These are phyloP conservation scores for Apoderus coryli DNA, from an alignment of 2,888 invertebrate species.

Conservation along the genomic window DNA sequence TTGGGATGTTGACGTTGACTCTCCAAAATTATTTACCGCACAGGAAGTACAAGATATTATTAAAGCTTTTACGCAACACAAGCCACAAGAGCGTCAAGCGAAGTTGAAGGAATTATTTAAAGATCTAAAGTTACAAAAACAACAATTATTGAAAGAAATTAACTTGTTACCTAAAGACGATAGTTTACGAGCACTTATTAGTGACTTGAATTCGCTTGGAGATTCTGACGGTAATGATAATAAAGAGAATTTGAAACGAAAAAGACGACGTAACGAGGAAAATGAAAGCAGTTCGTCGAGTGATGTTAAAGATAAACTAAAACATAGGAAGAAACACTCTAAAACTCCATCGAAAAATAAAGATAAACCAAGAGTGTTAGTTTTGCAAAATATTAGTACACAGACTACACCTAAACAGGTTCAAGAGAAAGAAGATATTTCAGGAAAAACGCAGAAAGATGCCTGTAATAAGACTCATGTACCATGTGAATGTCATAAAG, in stretches of 20 bases:
- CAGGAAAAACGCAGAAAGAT: background rate
- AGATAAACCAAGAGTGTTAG: slow-evolving; percentile 15
- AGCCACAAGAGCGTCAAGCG: slow-evolving; percentile 19
- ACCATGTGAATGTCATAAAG: background rate
- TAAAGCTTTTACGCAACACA: slow-evolving; percentile 18
- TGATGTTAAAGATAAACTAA: no score
- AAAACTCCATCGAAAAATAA: slow-evolving; percentile 12
- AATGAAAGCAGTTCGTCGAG: slow-evolving; percentile 9
- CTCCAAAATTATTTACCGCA: slow-evolving; percentile 19
- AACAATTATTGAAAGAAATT: slow-evolving; percentile 28
- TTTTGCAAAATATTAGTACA: slow-evolving; percentile 29
- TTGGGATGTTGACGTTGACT: slow-evolving; percentile 20
- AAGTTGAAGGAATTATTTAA: slow-evolving; percentile 27
- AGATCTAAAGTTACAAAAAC: slow-evolving; percentile 28
- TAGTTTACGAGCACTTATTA: slow-evolving; percentile 19
- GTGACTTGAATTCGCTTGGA: slow-evolving; percentile 19
- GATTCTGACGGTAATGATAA: slow-evolving; percentile 14
- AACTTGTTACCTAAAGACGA: slow-evolving; percentile 24
- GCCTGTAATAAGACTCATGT: slow-evolving; percentile 13
- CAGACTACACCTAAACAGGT: slow-evolving; percentile 27
- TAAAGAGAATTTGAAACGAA: slow-evolving; percentile 8
- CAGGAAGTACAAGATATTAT: slow-evolving; percentile 22
- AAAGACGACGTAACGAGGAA: slow-evolving; percentile 11
- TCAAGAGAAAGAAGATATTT: slow-evolving; percentile 9
- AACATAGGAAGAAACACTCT: slow-evolving; percentile 1